These are phyloP conservation scores for Congeria kusceri DNA, from an alignment of 2,888 invertebrate genomes.

Conservation along the genomic window DNA sequence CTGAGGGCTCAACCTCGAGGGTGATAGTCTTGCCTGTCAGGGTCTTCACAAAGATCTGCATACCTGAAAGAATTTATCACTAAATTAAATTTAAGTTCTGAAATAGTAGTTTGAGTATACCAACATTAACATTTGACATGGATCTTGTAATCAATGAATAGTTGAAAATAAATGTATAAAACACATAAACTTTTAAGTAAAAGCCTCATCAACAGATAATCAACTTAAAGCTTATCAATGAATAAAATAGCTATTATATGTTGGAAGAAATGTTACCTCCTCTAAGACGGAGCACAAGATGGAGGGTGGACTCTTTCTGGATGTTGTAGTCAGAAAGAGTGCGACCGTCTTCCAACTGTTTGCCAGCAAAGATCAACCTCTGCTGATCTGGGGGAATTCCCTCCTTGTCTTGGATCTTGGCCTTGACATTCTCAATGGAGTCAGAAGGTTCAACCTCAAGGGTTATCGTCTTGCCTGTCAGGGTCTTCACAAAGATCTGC, in stretches of 20 bases:
- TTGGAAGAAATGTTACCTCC: too few relatives aligned
- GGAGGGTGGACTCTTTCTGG: slow-evolving; percentile 94
- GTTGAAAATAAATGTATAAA: too few relatives aligned
- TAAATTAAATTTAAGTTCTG: slow-evolving; percentile 85
- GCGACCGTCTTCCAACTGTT: slow-evolving; percentile 97
- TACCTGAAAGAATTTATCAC: slow-evolving; percentile 80
- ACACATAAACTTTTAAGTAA: too few relatives aligned
- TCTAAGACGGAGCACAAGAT: slow-evolving; percentile 93
- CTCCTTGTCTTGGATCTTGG: slow-evolving; percentile 87
- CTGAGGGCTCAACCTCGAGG: slow-evolving; percentile 90
- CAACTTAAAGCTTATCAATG: too few relatives aligned
- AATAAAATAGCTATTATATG: too few relatives aligned
- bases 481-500: slow-evolving; percentile 84
- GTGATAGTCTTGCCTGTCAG: slow-evolving; percentile 83
- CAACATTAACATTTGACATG: too few relatives aligned
- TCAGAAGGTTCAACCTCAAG: slow-evolving; percentile 91
- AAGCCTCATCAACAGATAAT: too few relatives aligned
- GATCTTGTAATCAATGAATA: too few relatives aligned
- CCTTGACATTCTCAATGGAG: slow-evolving; percentile 97
- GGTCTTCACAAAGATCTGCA: slow-evolving; percentile 91
- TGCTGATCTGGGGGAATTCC: slow-evolving; percentile 91
- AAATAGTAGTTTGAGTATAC: too few relatives aligned
- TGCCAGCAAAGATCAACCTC: slow-evolving; percentile 96
- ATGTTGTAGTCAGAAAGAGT: slow-evolving; percentile 97
- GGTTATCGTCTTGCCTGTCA: slow-evolving; percentile 71